phyloP scores from a whole-genome alignment of 2,888 invertebrate genomes.

The Xestia rhomboidea region DNA sequence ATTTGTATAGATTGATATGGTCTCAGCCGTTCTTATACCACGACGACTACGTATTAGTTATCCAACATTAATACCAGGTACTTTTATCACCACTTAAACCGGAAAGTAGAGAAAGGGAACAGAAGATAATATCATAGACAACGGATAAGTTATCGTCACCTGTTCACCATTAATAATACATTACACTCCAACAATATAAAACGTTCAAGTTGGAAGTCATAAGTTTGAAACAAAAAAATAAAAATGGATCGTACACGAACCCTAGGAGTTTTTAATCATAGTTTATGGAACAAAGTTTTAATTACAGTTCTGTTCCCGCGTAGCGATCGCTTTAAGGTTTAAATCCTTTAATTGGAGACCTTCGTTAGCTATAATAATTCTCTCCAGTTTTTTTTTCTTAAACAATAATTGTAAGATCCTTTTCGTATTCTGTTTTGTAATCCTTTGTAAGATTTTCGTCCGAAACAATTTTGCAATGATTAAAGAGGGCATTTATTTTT shows the following conservation, averaged over 20 bases:
- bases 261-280: slow-evolving; percentile 78
- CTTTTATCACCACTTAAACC: slow-evolving; percentile 8
- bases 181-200: slow-evolving; percentile 47
- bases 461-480: slow-evolving; percentile 61
- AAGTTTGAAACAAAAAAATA: slow-evolving; percentile 65
- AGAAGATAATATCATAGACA: slow-evolving; percentile 28
- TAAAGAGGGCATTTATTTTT: slow-evolving; percentile 62
- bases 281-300: slow-evolving; percentile 81
- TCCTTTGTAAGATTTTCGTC: slow-evolving; percentile 65
- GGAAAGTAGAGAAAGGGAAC: not conserved
- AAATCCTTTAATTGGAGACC: slow-evolving; percentile 73
- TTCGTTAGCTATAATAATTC: slow-evolving; percentile 69
- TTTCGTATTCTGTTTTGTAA: slow-evolving; percentile 66
- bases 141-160: slow-evolving; percentile 33
- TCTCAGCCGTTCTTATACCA: not conserved
- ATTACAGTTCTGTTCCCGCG: slow-evolving; percentile 75
- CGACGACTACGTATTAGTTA: no score
- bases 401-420: slow-evolving; percentile 64
- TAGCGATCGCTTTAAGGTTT: slow-evolving; percentile 72
- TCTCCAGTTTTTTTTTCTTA: slow-evolving; percentile 59
- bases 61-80: not conserved
- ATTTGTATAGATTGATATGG: not conserved
- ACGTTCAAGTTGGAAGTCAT: slow-evolving; percentile 62
- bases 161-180: slow-evolving; percentile 40
- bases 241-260: slow-evolving; percentile 65